Evolutionary conservation across 2,797 vertebrate species (phyloP), one percentile per base, ranked within the genome.

Genomic region (Xenopus petersii): DNA sequence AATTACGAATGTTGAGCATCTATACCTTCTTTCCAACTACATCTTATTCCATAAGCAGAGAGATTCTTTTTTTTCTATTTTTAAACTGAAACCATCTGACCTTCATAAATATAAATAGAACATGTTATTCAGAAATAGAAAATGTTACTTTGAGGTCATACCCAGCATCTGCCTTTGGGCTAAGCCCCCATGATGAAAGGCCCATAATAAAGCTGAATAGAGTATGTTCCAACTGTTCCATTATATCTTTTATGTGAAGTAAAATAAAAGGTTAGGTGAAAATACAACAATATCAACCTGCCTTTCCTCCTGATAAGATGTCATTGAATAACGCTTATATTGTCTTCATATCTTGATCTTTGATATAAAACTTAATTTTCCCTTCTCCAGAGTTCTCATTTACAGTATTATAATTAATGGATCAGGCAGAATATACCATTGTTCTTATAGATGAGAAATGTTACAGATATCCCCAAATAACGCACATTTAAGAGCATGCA

Each of bases 401-500:
- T 55, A 21, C 21, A 21, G 21, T 21, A 46, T 61, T 62, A 54
- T 77, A 66, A 55, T 51, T 49, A 71, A 46, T 21, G 61, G 16
- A 16, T 51, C 16, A 36, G 47, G 24, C 36, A 48, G 24, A 36
- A 64, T 56, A 62, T 15, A 42, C 21, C 64, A 71, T 47, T 16
- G 47, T 56, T 16, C 48, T 59, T 16, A 65, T 62, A 60, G 56
- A 67, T 67, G 17, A 61, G 13, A 60, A 46, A 72, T 21, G 21
- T 77, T 30, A 61, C 49, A 47, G 66, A 72, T 63, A 42, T n/a
- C 10, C 56, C 12, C 33, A 15, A 21, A 67, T 61, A 60, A 67
- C 48, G 48, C 13, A 46, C 6, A 51, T 66, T 70, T 64, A 24
- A 56, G 33, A 72, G 56, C 62, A 56, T 67, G 15, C 58, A 54